Conservation (phyloP, 2,888 invertebrate species). For the Cryptus viduatorius region DNA sequence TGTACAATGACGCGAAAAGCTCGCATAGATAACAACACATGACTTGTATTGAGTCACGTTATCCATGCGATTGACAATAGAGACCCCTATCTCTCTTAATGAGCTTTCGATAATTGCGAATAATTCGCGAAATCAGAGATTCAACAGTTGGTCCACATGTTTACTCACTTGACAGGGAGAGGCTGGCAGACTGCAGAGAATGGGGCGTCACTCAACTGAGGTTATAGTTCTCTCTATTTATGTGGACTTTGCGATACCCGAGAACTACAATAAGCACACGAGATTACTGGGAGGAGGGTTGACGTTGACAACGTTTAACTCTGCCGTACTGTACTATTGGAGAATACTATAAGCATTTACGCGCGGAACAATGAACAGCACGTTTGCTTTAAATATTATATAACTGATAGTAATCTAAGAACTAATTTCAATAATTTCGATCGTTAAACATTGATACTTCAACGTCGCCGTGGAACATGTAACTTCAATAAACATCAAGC, state of each 20-base stretch:
- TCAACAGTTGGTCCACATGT: conserved; percentile 42
- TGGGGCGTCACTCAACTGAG: background rate
- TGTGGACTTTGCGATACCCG: conserved; percentile 5
- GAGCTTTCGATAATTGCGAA: conserved; percentile 54
- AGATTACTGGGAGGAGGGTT: background rate
- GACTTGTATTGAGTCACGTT: conserved; percentile 17
- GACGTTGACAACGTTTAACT: background rate
- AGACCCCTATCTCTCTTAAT: conserved; percentile 17
- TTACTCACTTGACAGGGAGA: conserved; percentile 33
- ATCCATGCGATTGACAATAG: background rate
- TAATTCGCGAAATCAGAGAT: conserved; percentile 41
- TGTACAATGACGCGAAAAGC: background rate
- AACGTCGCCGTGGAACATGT: too few relatives aligned
- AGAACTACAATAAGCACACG: conserved; percentile 31
- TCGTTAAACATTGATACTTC: too few relatives aligned
- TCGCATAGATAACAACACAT: conserved; percentile 10
- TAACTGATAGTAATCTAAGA: too few relatives aligned
- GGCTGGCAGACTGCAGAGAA: background rate
- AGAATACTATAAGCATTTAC: background rate
- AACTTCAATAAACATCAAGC: too few relatives aligned
- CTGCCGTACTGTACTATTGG: background rate
- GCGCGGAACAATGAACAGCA: too few relatives aligned
- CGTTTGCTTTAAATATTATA: too few relatives aligned
- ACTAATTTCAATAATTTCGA: too few relatives aligned
- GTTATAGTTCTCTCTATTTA: conserved; percentile 32